Conservation (phyloP, 2,797 vertebrate species). For the Propithecus perrieri region DNA sequence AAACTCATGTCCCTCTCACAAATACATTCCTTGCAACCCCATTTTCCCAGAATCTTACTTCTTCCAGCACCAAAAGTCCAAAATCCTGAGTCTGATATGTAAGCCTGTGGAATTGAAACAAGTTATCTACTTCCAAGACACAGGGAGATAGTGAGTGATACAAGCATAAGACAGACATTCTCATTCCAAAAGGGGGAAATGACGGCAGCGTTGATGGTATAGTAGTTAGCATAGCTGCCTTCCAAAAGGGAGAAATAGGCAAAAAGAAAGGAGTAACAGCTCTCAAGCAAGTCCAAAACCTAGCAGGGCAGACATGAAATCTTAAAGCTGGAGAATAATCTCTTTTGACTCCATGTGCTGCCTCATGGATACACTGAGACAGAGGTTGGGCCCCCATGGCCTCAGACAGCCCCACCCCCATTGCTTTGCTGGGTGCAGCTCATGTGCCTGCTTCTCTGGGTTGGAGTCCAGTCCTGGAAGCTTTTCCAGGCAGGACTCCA, state of each 20-base stretch:
- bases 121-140: neutral
- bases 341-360: neutral
- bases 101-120: neutral
- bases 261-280: neutral
- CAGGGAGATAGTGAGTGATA: neutral
- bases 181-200: neutral
- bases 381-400: neutral
- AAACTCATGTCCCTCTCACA: neutral
- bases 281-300: neutral
- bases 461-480: neutral
- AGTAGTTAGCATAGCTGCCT: no score
- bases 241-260: neutral
- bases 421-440: neutral
- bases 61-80: neutral
- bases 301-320: neutral
- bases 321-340: neutral
- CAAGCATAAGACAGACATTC: neutral
- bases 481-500: neutral
- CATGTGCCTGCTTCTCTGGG: neutral
- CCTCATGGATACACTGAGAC: neutral
- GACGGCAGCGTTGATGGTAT: no score
- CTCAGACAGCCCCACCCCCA: neutral
- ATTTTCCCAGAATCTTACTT: neutral
- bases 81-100: neutral
- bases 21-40: neutral